Base-by-base conservation (phyloP, 2,113 vertebrate species). In the Heterocephalus glaber region DNA sequence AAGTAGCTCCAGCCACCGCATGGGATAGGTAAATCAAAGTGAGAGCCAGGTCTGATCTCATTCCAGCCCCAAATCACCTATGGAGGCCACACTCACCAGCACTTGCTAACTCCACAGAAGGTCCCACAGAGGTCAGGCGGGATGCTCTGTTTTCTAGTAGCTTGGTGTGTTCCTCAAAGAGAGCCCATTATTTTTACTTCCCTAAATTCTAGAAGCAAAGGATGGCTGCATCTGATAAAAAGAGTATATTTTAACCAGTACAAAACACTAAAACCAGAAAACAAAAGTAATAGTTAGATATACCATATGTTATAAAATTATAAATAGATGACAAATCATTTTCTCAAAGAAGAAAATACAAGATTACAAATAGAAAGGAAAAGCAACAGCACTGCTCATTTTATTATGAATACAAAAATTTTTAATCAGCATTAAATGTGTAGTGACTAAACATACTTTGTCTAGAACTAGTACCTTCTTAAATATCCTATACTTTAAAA, bases 21-120 rank as follows among this genome's bases (percentile, higher is more conserved):
- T 26, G 49, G 89, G 96, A 95, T 10, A 89, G 52, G 82, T 74
- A 97, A 91, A 96, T 95, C 95, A 97, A 89, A 97, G 94, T 72
- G 41, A 96, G 20, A 92, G 72, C 72, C 66, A 96, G 85, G 81
- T 90, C 86, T 95, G 96, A 95, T 91, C 82, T 97, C 82, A 79
- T 95, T 95, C 72, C 77, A 97, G 66, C 93, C 56, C 22, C 90
- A 61, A 95, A 90, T 77, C 77, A 96, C 92, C 92, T 83, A 68
- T 80, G 56, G 76, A 89, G 82, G 92, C 76, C 94, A 95, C 92
- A 92, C 77, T 97, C 82, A 83, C 85, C 76, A 30, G 88, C 35
- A 58, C 82, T 97, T 88, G 87, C n/a, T 83, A 12, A 96, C 83
- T 89, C 77, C 88, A 89, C 74, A 86, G 60, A 95, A 47, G 52